Conservation (phyloP, 2,113 vertebrate species). For the Neogobius melanostomus region DNA sequence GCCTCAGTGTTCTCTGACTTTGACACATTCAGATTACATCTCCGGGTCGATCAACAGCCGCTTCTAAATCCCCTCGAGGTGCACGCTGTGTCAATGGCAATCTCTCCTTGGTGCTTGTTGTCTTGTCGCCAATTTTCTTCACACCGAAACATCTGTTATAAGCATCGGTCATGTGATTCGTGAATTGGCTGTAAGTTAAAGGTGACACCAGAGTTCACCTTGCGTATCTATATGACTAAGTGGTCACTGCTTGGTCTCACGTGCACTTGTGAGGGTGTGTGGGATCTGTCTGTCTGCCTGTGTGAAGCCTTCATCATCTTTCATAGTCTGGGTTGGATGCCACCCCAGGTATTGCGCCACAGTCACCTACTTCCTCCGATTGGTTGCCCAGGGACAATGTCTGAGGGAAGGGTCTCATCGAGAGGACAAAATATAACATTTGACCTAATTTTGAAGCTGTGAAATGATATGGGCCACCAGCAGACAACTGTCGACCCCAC, state of each 20-base stretch:
- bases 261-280: background rate
- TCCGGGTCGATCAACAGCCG: background rate
- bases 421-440: too few relatives aligned
- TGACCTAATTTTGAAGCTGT: too few relatives aligned
- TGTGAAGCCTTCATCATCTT: too few relatives aligned
- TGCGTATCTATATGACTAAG: background rate
- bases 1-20: constrained; percentile 5
- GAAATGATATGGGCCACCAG: too few relatives aligned
- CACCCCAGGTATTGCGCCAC: too few relatives aligned
- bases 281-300: background rate
- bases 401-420: too few relatives aligned
- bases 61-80: constrained; percentile 9
- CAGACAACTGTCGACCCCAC: too few relatives aligned
- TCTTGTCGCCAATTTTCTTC: background rate
- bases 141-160: background rate
- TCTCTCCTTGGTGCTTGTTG: constrained; percentile 8
- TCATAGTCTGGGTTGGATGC: too few relatives aligned
- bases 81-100: constrained; percentile 1
- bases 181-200: background rate
- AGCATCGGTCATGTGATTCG: background rate
- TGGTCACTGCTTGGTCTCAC: background rate
- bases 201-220: background rate
- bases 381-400: too few relatives aligned
- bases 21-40: constrained; percentile 4
- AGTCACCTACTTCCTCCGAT: too few relatives aligned